Base-by-base conservation (phyloP, 2,113 vertebrate genomes). In the Dipodomys spectabilis region DNA sequence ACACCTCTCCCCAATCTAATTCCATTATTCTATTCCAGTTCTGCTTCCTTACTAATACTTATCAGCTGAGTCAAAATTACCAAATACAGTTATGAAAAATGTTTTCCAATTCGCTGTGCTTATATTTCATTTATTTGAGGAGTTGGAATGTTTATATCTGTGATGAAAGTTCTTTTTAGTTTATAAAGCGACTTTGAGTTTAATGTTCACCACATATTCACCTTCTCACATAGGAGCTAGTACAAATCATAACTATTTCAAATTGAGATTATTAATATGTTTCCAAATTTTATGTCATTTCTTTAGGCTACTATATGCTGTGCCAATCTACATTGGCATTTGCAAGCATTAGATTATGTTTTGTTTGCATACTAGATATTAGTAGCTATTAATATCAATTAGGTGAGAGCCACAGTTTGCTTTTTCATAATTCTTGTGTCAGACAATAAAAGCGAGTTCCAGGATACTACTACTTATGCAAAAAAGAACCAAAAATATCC, bases 61-160 rank as follows among this genome's bases (percentile, higher is more conserved):
- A 87, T 62, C 75, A 72, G 19, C 92, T 91, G 68, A 85, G 90
- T 62, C 7, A 95, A 93, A 94, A 82, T 73, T 67, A 18, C 27
- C 44, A 77, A 64, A 57, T 60, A 53, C 27, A 57, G 82, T 39
- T 23, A 87, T 81, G 5, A 93, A 79, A 83, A 27, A 23, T 11
- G 0, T 67, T 85, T 87, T 30, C 80, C 64, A 11, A 82, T 82
- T 39, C 81, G 11, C 75, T 91, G n/a, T 57, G 81, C 16, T 84
- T 87, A 5, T 68, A 73, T 90, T n/a, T n/a, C n/a, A n/a, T n/a
- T n/a, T n/a, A n/a, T n/a, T 73, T 32, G 87, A 80, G 74, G 69
- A 86, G 65, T 92, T 67, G 16, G 35, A 78, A 90, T 82, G 2
- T 82, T 92, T 69, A 32, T 23, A 92, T 69, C 18, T 74, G 32